These are phyloP conservation scores for Sebastiscus tertius DNA, from an alignment of 2,797 vertebrate species.

Conservation along the genomic window DNA sequence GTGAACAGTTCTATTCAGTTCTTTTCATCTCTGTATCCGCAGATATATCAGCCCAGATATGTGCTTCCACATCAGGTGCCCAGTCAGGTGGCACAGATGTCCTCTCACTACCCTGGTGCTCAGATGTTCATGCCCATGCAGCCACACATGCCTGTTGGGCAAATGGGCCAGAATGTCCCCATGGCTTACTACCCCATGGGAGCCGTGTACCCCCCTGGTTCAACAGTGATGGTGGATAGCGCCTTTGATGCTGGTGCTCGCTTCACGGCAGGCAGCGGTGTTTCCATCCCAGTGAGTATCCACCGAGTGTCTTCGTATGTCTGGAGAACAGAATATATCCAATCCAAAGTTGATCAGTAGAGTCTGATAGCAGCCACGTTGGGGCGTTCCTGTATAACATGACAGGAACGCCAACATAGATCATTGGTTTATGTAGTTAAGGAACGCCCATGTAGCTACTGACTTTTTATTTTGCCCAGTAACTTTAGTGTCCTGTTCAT, in stretches of 20 bases:
- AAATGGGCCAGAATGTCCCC: slow-evolving; percentile 90
- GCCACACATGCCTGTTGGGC: slow-evolving; percentile 87
- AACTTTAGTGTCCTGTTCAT: no score
- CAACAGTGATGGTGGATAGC: slow-evolving; percentile 90
- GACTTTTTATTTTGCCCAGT: no score
- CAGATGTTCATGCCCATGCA: slow-evolving; percentile 94
- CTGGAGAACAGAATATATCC: background rate
- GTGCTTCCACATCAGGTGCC: slow-evolving; percentile 89
- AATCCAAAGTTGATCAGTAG: background rate
- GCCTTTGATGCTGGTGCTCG: slow-evolving; percentile 93
- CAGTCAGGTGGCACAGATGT: slow-evolving; percentile 91
- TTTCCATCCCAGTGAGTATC: slow-evolving; percentile 92
- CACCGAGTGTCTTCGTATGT: no score
- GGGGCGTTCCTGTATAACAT: no score
- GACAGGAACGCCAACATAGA: no score
- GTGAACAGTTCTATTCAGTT: background rate
- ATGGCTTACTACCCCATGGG: slow-evolving; percentile 95
- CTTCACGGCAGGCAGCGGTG: slow-evolving; percentile 86
- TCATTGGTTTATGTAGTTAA: no score
- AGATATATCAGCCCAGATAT: slow-evolving; percentile 97
- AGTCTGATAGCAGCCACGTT: no score
- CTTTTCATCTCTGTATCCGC: slow-evolving; percentile 11
- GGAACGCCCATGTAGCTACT: no score
- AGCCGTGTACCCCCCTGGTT: slow-evolving; percentile 89
- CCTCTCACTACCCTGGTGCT: slow-evolving; percentile 89